These are phyloP conservation scores for Heliconius sara DNA, from an alignment of 2,888 invertebrate genomes.

Conservation along the genomic window DNA sequence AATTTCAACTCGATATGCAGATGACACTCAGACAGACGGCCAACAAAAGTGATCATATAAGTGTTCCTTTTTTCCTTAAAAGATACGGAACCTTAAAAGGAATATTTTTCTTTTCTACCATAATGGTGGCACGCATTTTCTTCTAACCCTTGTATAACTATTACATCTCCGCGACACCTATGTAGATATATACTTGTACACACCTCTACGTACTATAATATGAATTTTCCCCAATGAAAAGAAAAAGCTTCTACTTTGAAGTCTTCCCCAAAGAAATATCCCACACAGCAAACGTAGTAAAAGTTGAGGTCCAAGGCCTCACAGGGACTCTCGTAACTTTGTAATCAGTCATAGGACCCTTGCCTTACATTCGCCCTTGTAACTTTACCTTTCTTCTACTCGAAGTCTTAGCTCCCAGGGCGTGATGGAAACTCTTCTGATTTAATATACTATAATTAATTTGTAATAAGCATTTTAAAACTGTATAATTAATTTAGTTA, in stretches of 20 bases:
- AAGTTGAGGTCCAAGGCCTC: constrained; percentile 19
- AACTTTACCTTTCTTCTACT: not conserved
- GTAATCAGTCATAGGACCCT: constrained; percentile 1
- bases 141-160: no score
- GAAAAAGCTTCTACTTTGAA: not conserved
- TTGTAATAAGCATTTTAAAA: not conserved
- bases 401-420: not conserved
- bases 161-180: no score
- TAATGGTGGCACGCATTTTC: no score
- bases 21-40: no score
- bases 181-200: not conserved
- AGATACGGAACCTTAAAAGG: no score
- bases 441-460: not conserved
- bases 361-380: not conserved
- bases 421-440: not conserved
- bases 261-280: not conserved
- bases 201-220: not conserved
- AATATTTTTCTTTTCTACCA: no score
- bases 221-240: not conserved
- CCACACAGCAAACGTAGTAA: not conserved
- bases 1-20: no score
- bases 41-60: no score
- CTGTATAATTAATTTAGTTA: not conserved
- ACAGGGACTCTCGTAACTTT: constrained; percentile 2
- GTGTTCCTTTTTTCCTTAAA: no score